phyloP scores from a whole-genome alignment of 2,113 vertebrate species.

The Falco punctatus region DNA sequence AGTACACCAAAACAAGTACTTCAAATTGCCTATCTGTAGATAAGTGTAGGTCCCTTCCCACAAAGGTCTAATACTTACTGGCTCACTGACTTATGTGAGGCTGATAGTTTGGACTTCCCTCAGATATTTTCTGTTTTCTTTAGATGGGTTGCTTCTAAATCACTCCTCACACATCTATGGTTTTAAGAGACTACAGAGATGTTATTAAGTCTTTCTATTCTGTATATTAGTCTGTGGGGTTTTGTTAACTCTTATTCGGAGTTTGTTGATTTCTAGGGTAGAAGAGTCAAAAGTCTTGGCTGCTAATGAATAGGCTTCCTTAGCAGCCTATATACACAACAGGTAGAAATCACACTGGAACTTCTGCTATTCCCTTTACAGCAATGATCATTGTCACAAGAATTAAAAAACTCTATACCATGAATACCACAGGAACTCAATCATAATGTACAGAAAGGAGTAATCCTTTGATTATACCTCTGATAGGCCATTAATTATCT shows the following conservation, averaged over 20 bases:
- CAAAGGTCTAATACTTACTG: slow-evolving; percentile 56
- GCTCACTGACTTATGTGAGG: slow-evolving; percentile 35
- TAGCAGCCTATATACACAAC: background rate
- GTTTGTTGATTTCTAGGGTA: background rate
- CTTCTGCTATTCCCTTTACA: background rate
- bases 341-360: background rate
- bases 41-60: slow-evolving; percentile 56
- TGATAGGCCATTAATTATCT: background rate
- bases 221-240: background rate
- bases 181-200: slow-evolving; percentile 69
- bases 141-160: slow-evolving; percentile 48
- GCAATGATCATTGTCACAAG: background rate
- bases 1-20: slow-evolving; percentile 52
- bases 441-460: background rate
- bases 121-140: slow-evolving; percentile 38
- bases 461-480: background rate
- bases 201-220: slow-evolving; percentile 52
- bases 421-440: background rate
- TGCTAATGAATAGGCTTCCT: background rate
- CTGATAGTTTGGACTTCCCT: slow-evolving; percentile 28
- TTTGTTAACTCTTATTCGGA: slow-evolving; percentile 39
- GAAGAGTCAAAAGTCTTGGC: background rate
- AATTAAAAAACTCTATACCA: background rate
- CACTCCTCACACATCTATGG: background rate
- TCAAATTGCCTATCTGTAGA: slow-evolving; percentile 49